These are phyloP conservation scores for Sebastes schlegelii DNA, from an alignment of 2,113 vertebrate genomes.

Conservation along the genomic window DNA sequence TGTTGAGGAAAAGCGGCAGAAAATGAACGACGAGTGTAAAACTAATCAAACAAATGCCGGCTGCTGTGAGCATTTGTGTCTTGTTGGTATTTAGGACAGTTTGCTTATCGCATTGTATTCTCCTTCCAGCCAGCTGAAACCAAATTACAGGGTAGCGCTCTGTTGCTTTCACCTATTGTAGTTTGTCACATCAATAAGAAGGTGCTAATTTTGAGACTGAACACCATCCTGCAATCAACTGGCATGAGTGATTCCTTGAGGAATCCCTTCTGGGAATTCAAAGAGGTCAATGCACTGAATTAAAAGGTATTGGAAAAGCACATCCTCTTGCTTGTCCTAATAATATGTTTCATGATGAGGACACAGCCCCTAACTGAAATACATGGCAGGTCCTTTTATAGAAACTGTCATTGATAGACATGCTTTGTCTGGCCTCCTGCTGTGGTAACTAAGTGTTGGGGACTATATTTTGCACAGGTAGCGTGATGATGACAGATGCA, in stretches of 20 bases:
- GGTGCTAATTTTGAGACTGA: conserved; percentile 9
- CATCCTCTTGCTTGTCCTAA: background rate
- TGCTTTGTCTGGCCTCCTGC: background rate
- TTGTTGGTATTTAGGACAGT: background rate
- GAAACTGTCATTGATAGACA: background rate
- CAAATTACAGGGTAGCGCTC: background rate
- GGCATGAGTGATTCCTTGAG: background rate
- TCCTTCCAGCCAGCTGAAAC: background rate
- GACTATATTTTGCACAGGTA: conserved; percentile 26
- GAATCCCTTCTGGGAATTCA: background rate
- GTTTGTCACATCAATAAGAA: background rate
- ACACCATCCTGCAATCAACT: background rate
- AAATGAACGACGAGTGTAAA: conserved; percentile 1
- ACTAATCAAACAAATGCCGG: conserved; percentile 7
- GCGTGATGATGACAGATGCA: background rate
- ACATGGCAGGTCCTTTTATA: background rate
- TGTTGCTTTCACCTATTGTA: background rate
- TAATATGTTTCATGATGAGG: background rate
- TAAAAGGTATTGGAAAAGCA: background rate
- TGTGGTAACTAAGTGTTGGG: background rate
- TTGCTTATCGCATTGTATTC: conserved; percentile 2
- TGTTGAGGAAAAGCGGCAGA: background rate
- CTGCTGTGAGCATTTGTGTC: background rate
- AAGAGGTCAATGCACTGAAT: conserved; percentile 1
- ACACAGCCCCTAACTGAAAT: background rate